Evolutionary conservation across 2,113 vertebrate genomes (phyloP), one percentile per base, ranked within the genome.

Genomic region (Megaptera novaeangliae): DNA sequence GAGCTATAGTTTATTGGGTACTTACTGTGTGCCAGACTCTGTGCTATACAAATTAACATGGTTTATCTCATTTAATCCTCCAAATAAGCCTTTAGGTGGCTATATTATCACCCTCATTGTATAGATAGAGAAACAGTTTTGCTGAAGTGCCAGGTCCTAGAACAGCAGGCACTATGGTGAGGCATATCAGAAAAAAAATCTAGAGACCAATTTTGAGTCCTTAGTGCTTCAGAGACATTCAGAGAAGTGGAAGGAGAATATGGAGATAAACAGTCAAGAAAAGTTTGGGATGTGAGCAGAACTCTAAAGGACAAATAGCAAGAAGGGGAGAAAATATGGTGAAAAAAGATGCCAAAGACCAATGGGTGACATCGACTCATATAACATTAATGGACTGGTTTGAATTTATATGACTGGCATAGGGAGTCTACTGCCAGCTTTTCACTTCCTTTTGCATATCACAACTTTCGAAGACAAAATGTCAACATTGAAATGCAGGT

Each of bases 381-480:
- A 74, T 14, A 94, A 97, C 68, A 61, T 55, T 27, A 88, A 92
- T 77, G 66, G 13, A 64, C 25, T 90, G n/a, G 6, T 69, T 68
- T 71, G 15, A 91, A 77, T 61, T 80, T 66, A 64, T 81, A 94
- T 77, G 41, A 41, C 5, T 78, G 12, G 21, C n/a, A 64, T 9
- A 83, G 52, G 71, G 64, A 23, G 39, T 92, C 12, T 77, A 66
- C 39, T 78, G 18, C 6, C 18, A 94, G 25, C 0, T 68, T 96
- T 97, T 68, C 27, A 66, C 81, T 91, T 95, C 64, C 72, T 77
- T 96, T 94, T 49, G 5, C 63, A 81, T 41, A 57, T 61, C 52
- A 69, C 29, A 14, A 77, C 20, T 91, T 91, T 95, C 82, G 88
- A 96, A 93, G 36, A 39, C 15, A 88, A 98, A 96, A 84, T 81